Evolutionary conservation across 2,113 vertebrate species (phyloP), one percentile per base, ranked within the genome.

Genomic region (Hydrolagus affinis): DNA sequence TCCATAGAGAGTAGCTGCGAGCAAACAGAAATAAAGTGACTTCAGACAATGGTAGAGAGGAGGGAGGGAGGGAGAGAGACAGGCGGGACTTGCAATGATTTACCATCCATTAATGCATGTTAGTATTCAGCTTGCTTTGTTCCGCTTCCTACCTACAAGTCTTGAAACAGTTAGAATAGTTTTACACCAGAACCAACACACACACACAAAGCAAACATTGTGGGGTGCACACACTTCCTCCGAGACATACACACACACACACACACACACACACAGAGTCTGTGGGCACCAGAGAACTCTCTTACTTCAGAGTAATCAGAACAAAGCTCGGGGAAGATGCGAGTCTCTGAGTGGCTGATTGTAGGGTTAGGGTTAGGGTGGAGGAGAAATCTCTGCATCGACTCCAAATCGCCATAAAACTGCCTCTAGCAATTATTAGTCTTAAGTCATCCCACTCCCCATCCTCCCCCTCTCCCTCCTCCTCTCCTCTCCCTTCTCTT

Each of bases 141-240:
- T 80, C 76, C 9, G 15, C 59, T 28, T 80, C 76, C 73, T n/a
- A 80, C 76, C 73, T n/a, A 80, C n/a, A 64, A 28, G 8, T 80
- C 59, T 80, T 80, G 59, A 57, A n/a, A 80, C n/a, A 80, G 57
- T 80, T 12, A 25, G 57, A 62, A 62, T 62, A 23, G 3, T 80
- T 62, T 62, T 64, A 64, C 57, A 28, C 76, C 62, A 59, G 59
- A 80, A 64, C 23, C 57, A 64, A 80, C 59, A 28, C n/a, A 44
- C 1, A 44, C 2, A 44, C n/a, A n/a, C n/a, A 80, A 80, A 80
- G 21, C 23, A 62, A 60, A 80, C 30, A 25, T 11, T 75, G 30
- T 44, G 6, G 1, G 6, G 44, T 44, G 44, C 8, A 6, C 17
- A 56, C 10, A 7, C 76, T 9, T 15, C 14, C 25, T 15, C 59